Conservation (phyloP, 92 coral and sea anemone genomes). For the Porites evermanni region DNA sequence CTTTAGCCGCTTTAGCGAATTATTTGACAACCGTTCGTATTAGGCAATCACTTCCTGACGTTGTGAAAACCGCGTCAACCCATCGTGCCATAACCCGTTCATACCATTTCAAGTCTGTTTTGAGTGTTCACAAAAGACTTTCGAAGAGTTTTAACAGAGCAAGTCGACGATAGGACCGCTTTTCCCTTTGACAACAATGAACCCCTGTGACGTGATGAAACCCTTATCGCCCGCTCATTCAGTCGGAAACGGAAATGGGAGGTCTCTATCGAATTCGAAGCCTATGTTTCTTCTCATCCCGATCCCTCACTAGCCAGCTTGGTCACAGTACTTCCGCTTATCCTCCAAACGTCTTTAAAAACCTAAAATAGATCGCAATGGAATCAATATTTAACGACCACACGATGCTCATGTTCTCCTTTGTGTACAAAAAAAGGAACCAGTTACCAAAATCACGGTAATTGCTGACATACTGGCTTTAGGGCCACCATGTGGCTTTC, state of each 20-base stretch:
- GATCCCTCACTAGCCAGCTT: slow-evolving; percentile 35
- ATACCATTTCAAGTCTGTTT: neutral
- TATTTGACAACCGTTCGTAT: neutral
- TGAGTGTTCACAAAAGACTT: neutral
- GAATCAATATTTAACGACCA: slow-evolving; percentile 23
- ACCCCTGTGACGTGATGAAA: slow-evolving; percentile 41
- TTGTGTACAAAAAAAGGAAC: slow-evolving; percentile 7
- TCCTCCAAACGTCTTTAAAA: slow-evolving; percentile 15
- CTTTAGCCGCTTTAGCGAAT: neutral
- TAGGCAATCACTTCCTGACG: neutral
- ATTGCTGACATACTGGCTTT: slow-evolving; percentile 1
- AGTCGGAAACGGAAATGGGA: slow-evolving; percentile 61
- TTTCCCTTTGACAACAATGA: slow-evolving; percentile 21
- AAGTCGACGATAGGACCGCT: neutral
- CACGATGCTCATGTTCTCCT: slow-evolving; percentile 7
- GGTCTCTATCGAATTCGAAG: slow-evolving; percentile 32
- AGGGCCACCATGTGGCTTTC: neutral
- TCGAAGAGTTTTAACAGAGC: slow-evolving; percentile 16
- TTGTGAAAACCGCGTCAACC: slow-evolving; percentile 9
- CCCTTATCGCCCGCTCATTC: slow-evolving; percentile 27
- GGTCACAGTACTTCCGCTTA: slow-evolving; percentile 34
- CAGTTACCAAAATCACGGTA: slow-evolving; percentile 4
- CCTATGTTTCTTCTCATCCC: slow-evolving; percentile 34
- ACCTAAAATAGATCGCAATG: slow-evolving; percentile 19
- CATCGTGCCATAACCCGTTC: neutral